phyloP scores from a whole-genome alignment of 2,888 invertebrate species.

The Noctua fimbriata region DNA sequence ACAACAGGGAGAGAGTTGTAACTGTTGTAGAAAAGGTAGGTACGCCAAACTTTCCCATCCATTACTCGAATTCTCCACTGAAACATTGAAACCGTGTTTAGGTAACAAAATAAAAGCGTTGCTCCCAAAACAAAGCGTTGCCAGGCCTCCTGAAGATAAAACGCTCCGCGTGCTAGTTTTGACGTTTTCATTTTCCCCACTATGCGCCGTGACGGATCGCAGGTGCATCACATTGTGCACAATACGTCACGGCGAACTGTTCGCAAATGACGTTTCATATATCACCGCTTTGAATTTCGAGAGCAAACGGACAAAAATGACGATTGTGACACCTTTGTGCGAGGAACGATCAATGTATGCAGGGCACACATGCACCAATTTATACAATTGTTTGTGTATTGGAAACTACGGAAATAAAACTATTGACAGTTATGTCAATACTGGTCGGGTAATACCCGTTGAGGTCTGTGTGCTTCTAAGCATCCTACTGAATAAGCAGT shows the following conservation, averaged over 20 bases:
- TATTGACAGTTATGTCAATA: constrained; percentile 40
- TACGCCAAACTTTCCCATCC: constrained; percentile 53
- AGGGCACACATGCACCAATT: constrained; percentile 48
- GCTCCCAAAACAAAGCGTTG: constrained; percentile 54
- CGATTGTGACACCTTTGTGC: constrained; percentile 63
- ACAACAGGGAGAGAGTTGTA: constrained; percentile 12
- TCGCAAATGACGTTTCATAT: constrained; percentile 73
- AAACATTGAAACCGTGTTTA: constrained; percentile 52
- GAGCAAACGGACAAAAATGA: constrained; percentile 65
- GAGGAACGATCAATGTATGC: constrained; percentile 42
- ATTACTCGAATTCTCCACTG: constrained; percentile 49
- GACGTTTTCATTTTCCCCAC: constrained; percentile 75
- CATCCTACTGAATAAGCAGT: constrained; percentile 23
- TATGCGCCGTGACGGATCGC: constrained; percentile 70
- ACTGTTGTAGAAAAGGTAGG: constrained; percentile 1
- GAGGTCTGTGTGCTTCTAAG: not conserved
- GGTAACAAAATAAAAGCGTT: constrained; percentile 57
- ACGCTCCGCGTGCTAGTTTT: constrained; percentile 51
- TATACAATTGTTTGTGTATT: constrained; percentile 50
- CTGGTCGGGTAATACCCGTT: constrained; percentile 1
- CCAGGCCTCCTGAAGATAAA: constrained; percentile 61
- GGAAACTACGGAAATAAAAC: constrained; percentile 31
- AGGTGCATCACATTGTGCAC: constrained; percentile 73
- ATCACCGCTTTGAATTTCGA: constrained; percentile 67
- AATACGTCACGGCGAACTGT: constrained; percentile 68